Evolutionary conservation across 92 coral and sea anemone genomes (phyloP), one percentile per base, ranked within the genome.

Genomic region (Heliopora coerulea): DNA sequence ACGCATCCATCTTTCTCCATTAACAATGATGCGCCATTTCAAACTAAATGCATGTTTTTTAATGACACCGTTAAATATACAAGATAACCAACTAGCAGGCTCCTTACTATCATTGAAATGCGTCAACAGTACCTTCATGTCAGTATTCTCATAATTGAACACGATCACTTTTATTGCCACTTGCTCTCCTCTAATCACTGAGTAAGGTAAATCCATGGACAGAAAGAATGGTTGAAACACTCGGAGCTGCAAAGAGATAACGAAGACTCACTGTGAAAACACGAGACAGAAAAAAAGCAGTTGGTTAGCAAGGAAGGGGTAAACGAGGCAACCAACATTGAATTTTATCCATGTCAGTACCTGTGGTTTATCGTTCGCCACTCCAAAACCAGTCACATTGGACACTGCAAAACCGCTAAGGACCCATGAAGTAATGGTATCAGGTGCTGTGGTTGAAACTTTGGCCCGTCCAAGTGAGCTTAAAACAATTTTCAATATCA

Each of bases 381-480:
- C 91, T 17, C 97, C 97, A 62, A 92, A 83, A 2, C 97, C 97
- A 26, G 92, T 78, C 3, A 59, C 50, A 28, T 88, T 83, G 29
- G 96, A 91, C 46, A 92, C 69, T 28, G 97, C 96, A 81, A 92
- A 92, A 11, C 96, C 97, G 73, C 97, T 92, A 59, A 89, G 87
- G 54, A 92, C 97, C 97, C 97, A 92, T n/a, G 97, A 85, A 13
- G 97, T 92, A 34, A 92, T 83, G 18, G 97, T 92, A 59, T 92
- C 97, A 28, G 97, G 97, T 8, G 86, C 90, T 18, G 84, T 68
- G 18, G 83, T 75, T 21, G 82, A 80, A 41, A 92, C 67, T 40
- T 74, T 88, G 24, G 90, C 96, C 33, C 83, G 82, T 3, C 97
- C 97, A 26, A 77, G 26, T 31, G 89, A 54, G 72, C 95, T 88